phyloP scores from a whole-genome alignment of 2,888 invertebrate species.

The Teleiodes luculella region DNA sequence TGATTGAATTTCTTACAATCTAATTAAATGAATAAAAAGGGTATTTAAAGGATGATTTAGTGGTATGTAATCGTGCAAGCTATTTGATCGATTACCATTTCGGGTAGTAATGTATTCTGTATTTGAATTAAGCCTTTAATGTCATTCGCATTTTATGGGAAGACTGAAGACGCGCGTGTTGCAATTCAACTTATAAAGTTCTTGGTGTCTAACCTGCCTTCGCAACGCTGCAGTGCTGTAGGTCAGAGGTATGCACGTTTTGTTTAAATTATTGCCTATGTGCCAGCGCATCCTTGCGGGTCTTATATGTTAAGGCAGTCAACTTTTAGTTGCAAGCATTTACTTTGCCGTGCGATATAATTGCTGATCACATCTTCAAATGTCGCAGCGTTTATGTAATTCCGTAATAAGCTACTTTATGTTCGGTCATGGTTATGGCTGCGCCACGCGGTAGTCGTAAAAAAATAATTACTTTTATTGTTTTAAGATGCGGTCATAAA shows the following conservation, averaged over 20 bases:
- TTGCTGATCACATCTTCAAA: conserved; percentile 10
- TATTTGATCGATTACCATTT: conserved; percentile 14
- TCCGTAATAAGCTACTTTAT: conserved; percentile 6
- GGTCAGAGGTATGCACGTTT: conserved; percentile 65
- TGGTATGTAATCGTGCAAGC: conserved; percentile 6
- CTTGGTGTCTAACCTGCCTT: conserved; percentile 27
- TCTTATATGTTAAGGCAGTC: conserved; percentile 58
- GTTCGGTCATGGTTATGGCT: conserved; percentile 1
- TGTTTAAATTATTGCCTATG: conserved; percentile 52
- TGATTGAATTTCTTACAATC: not conserved
- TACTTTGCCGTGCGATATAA: conserved; percentile 17
- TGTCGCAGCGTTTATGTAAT: conserved; percentile 9
- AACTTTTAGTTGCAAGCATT: conserved; percentile 42
- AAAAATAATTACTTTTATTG: not conserved
- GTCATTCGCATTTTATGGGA: conserved; percentile 23
- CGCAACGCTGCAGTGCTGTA: conserved; percentile 33
- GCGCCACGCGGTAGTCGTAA: conserved; percentile 2
- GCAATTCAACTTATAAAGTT: conserved; percentile 26
- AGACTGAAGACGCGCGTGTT: conserved; percentile 26
- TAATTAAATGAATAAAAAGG: not conserved
- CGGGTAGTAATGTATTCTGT: conserved; percentile 6
- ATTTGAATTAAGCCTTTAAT: conserved; percentile 25
- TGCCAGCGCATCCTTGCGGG: conserved; percentile 45
- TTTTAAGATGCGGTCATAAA: too few species aligned
- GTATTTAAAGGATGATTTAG: conserved; percentile 14